phyloP scores from a whole-genome alignment of 2,797 vertebrate species.

The Phoeniculus purpureus region DNA sequence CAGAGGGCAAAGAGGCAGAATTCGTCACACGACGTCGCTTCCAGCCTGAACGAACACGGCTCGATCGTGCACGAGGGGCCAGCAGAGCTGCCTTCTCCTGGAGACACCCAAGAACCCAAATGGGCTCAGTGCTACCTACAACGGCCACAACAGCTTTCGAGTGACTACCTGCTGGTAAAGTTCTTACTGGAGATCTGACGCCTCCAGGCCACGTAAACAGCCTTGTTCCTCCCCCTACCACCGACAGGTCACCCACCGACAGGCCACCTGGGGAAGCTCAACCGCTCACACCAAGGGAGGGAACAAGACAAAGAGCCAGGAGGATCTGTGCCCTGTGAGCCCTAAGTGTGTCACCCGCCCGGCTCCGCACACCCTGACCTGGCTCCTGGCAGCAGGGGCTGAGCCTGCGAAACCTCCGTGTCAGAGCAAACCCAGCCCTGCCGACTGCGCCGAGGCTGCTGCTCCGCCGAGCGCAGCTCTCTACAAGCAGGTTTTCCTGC shows the following conservation, averaged over 20 bases:
- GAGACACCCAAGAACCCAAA: constrained; percentile 27
- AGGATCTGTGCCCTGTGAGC: constrained; percentile 36
- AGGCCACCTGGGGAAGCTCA: neutral
- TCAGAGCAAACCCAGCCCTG: neutral
- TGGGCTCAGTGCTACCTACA: neutral
- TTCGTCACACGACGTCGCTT: constrained; percentile 23
- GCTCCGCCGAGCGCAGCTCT: neutral
- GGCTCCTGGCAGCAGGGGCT: neutral
- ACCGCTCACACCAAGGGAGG: neutral
- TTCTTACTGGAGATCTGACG: neutral
- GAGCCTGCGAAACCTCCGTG: neutral
- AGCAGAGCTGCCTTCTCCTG: constrained; percentile 31
- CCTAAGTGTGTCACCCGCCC: neutral
- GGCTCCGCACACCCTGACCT: neutral
- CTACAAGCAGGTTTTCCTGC: constrained; percentile 26
- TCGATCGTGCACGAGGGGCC: neutral
- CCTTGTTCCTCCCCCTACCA: neutral
- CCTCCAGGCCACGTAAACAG: neutral
- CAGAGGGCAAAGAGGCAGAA: neutral
- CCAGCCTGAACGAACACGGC: neutral
- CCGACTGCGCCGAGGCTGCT: neutral
- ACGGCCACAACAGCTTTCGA: constrained; percentile 15
- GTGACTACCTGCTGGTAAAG: neutral
- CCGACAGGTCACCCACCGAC: neutral
- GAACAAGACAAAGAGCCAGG: neutral